phyloP scores from a whole-genome alignment of 2,797 vertebrate species.

The Acanthiza pusilla region DNA sequence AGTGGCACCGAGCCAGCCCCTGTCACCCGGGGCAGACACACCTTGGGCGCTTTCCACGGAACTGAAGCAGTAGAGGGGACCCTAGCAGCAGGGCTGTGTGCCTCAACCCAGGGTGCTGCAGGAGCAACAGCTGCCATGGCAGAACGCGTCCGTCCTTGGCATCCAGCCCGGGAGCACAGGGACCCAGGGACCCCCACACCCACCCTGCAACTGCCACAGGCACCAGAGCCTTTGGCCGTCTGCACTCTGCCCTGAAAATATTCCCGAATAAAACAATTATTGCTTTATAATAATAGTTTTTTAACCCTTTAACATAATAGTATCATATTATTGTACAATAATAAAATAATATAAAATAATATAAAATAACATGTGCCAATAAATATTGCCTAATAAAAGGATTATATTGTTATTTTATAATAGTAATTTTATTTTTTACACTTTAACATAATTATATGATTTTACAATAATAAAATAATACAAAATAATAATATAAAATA shows the following conservation, averaged over 20 bases:
- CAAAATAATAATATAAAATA: no score
- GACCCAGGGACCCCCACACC: background rate
- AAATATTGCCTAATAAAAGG: no score
- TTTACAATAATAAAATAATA: no score
- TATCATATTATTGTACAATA: no score
- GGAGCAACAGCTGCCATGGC: no score
- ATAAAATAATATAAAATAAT: no score
- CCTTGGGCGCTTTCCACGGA: rapidly evolving
- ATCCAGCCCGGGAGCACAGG: background rate
- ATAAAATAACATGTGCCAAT: no score
- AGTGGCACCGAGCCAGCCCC: background rate
- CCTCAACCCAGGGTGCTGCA: background rate
- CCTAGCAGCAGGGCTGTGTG: background rate
- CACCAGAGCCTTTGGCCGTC: background rate
- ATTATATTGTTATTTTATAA: no score
- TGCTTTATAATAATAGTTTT: background rate
- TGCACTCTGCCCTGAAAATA: background rate
- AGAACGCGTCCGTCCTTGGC: no score
- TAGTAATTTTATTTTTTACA: no score
- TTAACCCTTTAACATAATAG: background rate
- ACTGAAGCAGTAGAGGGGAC: background rate
- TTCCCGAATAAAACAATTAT: background rate
- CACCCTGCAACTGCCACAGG: background rate
- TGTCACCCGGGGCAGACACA: rapidly evolving
- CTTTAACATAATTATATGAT: no score